phyloP scores from a whole-genome alignment of 2,797 vertebrate genomes.

The Ctenopoma kingsleyae region DNA sequence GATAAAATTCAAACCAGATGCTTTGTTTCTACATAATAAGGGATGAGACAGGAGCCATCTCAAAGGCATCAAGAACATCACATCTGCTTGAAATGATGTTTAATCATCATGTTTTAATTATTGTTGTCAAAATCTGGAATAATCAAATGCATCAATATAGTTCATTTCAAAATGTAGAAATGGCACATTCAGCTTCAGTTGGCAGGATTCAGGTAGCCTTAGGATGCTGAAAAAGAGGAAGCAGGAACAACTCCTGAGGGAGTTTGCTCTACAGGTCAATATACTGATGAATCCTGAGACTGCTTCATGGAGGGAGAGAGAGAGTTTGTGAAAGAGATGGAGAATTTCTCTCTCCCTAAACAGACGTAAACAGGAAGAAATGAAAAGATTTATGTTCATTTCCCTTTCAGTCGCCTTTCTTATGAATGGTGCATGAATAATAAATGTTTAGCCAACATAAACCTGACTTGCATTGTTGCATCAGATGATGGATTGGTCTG shows the following conservation, averaged over 20 bases:
- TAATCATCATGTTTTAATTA: conserved; percentile 18
- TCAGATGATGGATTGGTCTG: conserved; percentile 65
- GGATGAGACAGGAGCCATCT: not conserved
- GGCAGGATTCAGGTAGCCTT: conserved; percentile 13
- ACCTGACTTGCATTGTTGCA: conserved; percentile 59
- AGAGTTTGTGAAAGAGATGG: not conserved
- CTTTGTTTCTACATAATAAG: conserved; percentile 11
- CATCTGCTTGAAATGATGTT: conserved; percentile 16
- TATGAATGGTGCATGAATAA: conserved; percentile 68
- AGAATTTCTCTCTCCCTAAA: conserved; percentile 25
- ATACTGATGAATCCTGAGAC: conserved; percentile 41
- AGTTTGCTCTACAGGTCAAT: conserved; percentile 49
- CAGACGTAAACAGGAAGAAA: conserved; percentile 48
- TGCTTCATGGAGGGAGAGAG: conserved; percentile 2
- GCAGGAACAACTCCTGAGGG: conserved; percentile 20
- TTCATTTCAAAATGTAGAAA: conserved; percentile 4
- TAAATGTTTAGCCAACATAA: conserved; percentile 65
- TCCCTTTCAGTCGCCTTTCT: conserved; percentile 43
- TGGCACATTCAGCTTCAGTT: conserved; percentile 10
- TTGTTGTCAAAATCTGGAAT: not conserved
- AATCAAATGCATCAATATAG: conserved; percentile 1
- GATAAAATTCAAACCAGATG: conserved; percentile 30
- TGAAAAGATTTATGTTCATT: conserved; percentile 48
- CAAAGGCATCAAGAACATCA: conserved; percentile 2
- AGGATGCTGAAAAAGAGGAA: conserved; percentile 14